Percentiles rank a stretch among this genome's conserved stretches.
Evolutionary conservation across 2,888 invertebrate genomes (phyloP).

Genomic region (Ornithoptera priamus): DNA sequence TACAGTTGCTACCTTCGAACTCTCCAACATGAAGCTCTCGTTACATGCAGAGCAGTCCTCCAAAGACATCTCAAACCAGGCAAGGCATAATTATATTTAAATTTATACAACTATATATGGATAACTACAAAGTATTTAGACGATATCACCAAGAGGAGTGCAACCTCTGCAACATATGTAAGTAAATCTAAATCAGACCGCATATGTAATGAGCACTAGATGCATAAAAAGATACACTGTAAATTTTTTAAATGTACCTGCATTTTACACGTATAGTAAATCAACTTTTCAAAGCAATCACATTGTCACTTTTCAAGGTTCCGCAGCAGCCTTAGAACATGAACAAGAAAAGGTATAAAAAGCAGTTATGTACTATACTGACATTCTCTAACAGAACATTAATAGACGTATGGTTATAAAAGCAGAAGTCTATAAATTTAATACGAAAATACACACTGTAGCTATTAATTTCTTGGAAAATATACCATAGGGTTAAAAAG

Average conservation of each 20-base stretch:
- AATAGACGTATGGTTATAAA: too few species aligned
- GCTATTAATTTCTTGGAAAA: too few species aligned
- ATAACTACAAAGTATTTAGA: constrained; percentile 7
- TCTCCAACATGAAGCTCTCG: background rate
- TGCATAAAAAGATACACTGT: constrained; percentile 7
- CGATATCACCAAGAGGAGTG: constrained; percentile 10
- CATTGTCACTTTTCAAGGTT: constrained; percentile 9
- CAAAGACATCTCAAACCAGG: constrained; percentile 6
- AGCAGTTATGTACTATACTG: too few species aligned
- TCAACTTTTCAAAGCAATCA: constrained; percentile 10
- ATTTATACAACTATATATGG: constrained; percentile 17
- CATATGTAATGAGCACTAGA: constrained; percentile 2
- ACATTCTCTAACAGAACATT: too few species aligned
- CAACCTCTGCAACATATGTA: constrained; percentile 9
- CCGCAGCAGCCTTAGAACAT: background rate
- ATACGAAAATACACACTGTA: too few species aligned
- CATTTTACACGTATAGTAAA: constrained; percentile 25
- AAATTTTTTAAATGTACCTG: constrained; percentile 16
- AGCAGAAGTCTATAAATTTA: too few species aligned
- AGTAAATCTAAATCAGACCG: constrained; percentile 5
- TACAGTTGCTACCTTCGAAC: too few species aligned
- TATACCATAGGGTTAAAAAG: too few species aligned
- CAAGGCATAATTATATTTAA: constrained; percentile 17
- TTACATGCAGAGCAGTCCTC: constrained; percentile 15
- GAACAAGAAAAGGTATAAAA: too few species aligned